These are phyloP conservation scores for Hydrotaea diabolus DNA, from an alignment of 2,888 invertebrate species.

Conservation along the genomic window DNA sequence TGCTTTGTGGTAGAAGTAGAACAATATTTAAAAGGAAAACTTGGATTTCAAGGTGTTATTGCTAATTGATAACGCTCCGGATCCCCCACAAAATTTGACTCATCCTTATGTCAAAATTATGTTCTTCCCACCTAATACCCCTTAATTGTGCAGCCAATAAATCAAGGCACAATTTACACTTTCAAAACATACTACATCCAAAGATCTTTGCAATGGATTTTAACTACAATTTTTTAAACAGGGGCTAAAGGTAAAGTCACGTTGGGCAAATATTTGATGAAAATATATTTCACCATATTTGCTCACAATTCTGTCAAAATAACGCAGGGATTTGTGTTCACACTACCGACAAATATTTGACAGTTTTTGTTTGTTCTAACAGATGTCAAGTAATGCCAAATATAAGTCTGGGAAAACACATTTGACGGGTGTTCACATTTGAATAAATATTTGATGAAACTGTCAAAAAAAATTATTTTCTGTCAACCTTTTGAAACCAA, in stretches of 20 bases:
- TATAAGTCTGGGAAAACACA: too few species aligned
- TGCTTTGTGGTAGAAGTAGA: too few species aligned
- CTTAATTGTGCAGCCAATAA: not conserved
- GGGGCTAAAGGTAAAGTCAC: too few species aligned
- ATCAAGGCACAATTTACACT: constrained; percentile 19
- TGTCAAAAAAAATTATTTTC: not conserved
- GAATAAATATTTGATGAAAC: too few species aligned
- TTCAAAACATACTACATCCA: constrained; percentile 28
- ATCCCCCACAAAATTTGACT: constrained; percentile 18
- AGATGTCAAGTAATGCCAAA: too few species aligned
- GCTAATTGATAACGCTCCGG: constrained; percentile 24
- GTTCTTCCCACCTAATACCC: constrained; percentile 15
- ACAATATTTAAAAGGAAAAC: not conserved
- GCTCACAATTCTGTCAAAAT: too few species aligned
- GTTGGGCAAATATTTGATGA: too few species aligned
- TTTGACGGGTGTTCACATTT: not conserved
- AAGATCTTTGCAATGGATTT: not conserved
- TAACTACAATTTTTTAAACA: not conserved
- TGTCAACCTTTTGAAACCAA: too few species aligned
- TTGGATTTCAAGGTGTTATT: not conserved
- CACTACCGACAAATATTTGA: too few species aligned
- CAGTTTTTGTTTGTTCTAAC: too few species aligned
- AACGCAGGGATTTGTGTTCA: too few species aligned
- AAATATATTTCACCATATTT: too few species aligned
- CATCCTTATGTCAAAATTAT: constrained; percentile 16